Base-by-base conservation (phyloP, 2,113 vertebrate genomes). In the Baryphthengus martii region DNA sequence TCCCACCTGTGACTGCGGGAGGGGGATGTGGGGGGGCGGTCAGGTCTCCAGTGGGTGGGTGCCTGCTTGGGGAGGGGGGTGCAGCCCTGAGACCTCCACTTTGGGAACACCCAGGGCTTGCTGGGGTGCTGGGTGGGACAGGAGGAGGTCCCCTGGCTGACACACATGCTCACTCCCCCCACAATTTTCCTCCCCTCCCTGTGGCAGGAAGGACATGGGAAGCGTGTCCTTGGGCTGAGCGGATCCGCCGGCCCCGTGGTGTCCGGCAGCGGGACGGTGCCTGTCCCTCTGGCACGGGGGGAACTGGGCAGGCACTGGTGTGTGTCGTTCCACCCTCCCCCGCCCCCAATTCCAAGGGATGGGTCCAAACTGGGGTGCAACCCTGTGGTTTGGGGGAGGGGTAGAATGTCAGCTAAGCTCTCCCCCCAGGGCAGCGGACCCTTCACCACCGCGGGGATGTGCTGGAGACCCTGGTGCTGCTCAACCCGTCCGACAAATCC, bases 391-490 rank as follows among this genome's bases (percentile, higher is more conserved):
- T 33, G 5, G 37, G 70, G 67, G 17, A 7, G 25, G 52, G n/a
- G 35, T 62, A 42, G 85, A 17, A 17, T 70, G 39, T 88, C 91
- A 76, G 17, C 61, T 18, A n/a, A n/a, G n/a, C 25, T 83, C 52
- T 95, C 90, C 86, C 68, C 39, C 0, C 92, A 99, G 99, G 99
- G 47, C 99, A 99, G 95, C 95, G 98, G 91, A 99, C 98, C 26
- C 98, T 99, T 66, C 98, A 99, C 93, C 99, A 99, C 97, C 95
- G 96, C 0, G 98, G 99, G 8, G 99, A 99, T 5, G 89, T 98
- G 12, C 96, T 99, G 97, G 98, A 99, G 94, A 98, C 98, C 0
- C 97, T 98, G 90, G 99, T 99, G 23, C 94, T 99, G 44, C 98
- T 99, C 82, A 99, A 99, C 96, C 99, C 99, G 2, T 98, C 98